phyloP scores from a whole-genome alignment of 2,113 vertebrate genomes.

The Potamarius usumacintae region DNA sequence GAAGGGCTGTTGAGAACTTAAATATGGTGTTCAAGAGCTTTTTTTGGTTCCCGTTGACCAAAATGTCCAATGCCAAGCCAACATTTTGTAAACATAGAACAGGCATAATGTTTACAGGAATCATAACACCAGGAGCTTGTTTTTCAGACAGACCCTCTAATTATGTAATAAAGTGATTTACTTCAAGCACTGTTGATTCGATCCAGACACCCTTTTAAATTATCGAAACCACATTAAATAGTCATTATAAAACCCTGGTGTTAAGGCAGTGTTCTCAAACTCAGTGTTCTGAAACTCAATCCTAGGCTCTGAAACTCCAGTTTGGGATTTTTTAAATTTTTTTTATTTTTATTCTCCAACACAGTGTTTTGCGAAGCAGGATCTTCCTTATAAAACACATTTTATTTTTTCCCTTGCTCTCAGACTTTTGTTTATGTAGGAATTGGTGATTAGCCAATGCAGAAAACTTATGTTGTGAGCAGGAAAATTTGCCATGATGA shows the following conservation, averaged over 20 bases:
- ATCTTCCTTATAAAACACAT: background rate
- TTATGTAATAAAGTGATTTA: slow-evolving; percentile 25
- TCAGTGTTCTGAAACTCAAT: background rate
- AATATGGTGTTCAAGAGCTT: slow-evolving; percentile 5
- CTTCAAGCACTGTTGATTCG: slow-evolving; percentile 20
- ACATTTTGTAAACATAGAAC: slow-evolving; percentile 26
- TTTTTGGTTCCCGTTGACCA: slow-evolving; percentile 16
- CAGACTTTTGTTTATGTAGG: background rate
- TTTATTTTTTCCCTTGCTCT: background rate
- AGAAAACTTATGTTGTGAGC: background rate
- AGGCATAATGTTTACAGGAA: slow-evolving; percentile 38
- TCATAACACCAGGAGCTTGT: slow-evolving; percentile 12
- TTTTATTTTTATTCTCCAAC: background rate
- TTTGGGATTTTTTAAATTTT: background rate
- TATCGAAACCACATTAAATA: slow-evolving; percentile 32
- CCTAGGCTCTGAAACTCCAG: background rate
- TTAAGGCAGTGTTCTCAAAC: background rate
- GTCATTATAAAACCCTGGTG: slow-evolving; percentile 17
- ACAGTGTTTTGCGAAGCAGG: background rate
- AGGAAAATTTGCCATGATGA: background rate
- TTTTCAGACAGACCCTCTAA: slow-evolving; percentile 17
- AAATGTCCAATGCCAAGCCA: slow-evolving; percentile 33
- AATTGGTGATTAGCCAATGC: background rate
- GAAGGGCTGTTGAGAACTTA: slow-evolving; percentile 8
- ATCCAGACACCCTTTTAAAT: slow-evolving; percentile 17